phyloP scores from a whole-genome alignment of 2,888 invertebrate species.

The Lasioglossum malachurum region DNA sequence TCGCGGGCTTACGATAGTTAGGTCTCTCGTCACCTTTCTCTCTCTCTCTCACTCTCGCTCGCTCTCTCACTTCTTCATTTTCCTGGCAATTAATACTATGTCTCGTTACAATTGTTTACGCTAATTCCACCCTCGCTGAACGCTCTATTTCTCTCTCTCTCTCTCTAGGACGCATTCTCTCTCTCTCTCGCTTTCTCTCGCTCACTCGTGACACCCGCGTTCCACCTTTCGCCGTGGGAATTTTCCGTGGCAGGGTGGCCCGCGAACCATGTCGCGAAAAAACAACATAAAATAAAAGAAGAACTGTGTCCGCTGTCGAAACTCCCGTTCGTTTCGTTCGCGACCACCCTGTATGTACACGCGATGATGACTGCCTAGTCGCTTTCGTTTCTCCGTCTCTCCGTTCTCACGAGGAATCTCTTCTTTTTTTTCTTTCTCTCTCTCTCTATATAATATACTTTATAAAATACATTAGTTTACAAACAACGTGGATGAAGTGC shows the following conservation, averaged over 20 bases:
- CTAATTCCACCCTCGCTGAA: slow-evolving; percentile 40
- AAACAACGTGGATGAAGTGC: slow-evolving; percentile 81
- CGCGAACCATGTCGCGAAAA: not conserved
- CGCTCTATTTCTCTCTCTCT: slow-evolving; percentile 17
- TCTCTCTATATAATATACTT: slow-evolving; percentile 72
- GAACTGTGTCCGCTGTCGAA: not conserved
- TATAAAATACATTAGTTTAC: slow-evolving; percentile 84
- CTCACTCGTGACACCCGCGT: slow-evolving; percentile 19
- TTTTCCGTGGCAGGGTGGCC: slow-evolving; percentile 27
- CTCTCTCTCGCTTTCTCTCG: slow-evolving; percentile 30
- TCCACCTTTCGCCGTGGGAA: slow-evolving; percentile 7
- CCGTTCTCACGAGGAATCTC: slow-evolving; percentile 35
- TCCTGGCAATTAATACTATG: slow-evolving; percentile 59
- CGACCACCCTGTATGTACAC: slow-evolving; percentile 22
- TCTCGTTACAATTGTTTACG: slow-evolving; percentile 55
- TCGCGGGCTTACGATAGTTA: slow-evolving; percentile 68
- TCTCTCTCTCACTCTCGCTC: not conserved
- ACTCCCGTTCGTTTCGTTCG: slow-evolving; percentile 18
- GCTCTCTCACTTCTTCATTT: slow-evolving; percentile 10
- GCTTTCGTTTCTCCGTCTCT: slow-evolving; percentile 22
- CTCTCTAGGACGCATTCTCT: slow-evolving; percentile 19
- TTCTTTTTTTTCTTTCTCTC: slow-evolving; percentile 58
- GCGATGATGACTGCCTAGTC: slow-evolving; percentile 24
- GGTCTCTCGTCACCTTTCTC: slow-evolving; percentile 65
- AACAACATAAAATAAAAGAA: not conserved